Evolutionary conservation across 2,113 vertebrate genomes (phyloP), one percentile per base, ranked within the genome.

Genomic region (Miniopterus natalensis): DNA sequence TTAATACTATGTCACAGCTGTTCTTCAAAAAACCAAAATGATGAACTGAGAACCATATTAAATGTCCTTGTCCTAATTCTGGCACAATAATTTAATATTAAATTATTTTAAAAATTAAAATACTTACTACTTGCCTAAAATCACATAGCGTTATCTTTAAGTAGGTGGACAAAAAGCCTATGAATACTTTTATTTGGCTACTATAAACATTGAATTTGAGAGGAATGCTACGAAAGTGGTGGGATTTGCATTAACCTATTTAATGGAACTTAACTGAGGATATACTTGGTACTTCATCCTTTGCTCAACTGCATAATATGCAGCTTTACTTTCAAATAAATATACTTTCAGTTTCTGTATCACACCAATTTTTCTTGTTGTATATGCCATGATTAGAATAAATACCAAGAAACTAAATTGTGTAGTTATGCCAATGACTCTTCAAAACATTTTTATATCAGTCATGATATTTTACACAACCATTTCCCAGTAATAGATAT

Each of bases 381-480:
- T 80, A 71, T 66, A 53, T 84, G 8, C 23, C 61, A 31, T 51
- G 29, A 91, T 75, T 73, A 55, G 36, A 53, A 15, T 27, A 81
- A 47, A 65, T 47, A 66, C 23, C 8, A 95, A 66, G 31, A 95
- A 49, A 96, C 47, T 0, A 10, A 95, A 57, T 40, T 81, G 25
- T 55, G 6, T 63, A 78, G 8, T 91, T 84, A 66, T 42, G 63
- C 23, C 79, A 95, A 79, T 74, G 61, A 79, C 70, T 95, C 84
- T 45, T 96, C 49, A 92, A 91, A 97, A 94, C 12, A 61, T 18
- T 49, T 31, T 61, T 81, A 20, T 14, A 84, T 90, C 49, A 63
- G n/a, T 95, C 90, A 89, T 78, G 79, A 55, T 79, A 93, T 68
- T 92, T 97, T 88, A 95, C 25, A 85, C 68, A 77, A 79, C 94